Evolutionary conservation across 2,888 invertebrate species (phyloP).

Genomic region (Axea sp.): DNA sequence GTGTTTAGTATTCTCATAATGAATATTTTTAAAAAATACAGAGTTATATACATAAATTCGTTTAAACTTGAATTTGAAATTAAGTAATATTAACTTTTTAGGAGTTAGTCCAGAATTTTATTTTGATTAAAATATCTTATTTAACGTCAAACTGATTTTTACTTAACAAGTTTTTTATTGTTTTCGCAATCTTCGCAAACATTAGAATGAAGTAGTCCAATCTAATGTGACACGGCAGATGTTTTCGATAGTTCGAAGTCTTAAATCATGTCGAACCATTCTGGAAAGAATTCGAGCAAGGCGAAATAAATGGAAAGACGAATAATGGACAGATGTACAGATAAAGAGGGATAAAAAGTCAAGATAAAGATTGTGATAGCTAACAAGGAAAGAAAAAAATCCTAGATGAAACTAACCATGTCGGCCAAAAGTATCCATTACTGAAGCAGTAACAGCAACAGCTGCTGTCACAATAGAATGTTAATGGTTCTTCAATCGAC

Average conservation of each 20-base stretch:
- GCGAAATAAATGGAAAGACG: conserved; percentile 24
- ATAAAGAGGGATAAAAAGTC: conserved; percentile 45
- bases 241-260: conserved; percentile 67
- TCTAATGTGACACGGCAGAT: conserved; percentile 63
- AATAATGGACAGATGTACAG: conserved; percentile 35
- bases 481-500: conserved; percentile 67
- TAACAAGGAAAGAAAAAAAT: conserved; percentile 55
- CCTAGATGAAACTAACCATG: conserved; percentile 50
- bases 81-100: too few species aligned
- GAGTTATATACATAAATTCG: too few species aligned
- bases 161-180: conserved; percentile 15
- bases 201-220: conserved; percentile 32
- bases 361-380: conserved; percentile 58
- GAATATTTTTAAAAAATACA: too few species aligned
- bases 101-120: too few species aligned
- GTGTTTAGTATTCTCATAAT: too few species aligned
- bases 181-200: conserved; percentile 33
- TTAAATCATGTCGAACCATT: conserved; percentile 64
- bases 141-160: too few species aligned
- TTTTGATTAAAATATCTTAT: too few species aligned
- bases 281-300: conserved; percentile 21
- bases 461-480: conserved; percentile 67
- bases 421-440: conserved; percentile 68
- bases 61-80: too few species aligned
- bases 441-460: conserved; percentile 61